Conservation (phyloP, 2,888 invertebrate genomes). For the Carpatolechia fugitivella region DNA sequence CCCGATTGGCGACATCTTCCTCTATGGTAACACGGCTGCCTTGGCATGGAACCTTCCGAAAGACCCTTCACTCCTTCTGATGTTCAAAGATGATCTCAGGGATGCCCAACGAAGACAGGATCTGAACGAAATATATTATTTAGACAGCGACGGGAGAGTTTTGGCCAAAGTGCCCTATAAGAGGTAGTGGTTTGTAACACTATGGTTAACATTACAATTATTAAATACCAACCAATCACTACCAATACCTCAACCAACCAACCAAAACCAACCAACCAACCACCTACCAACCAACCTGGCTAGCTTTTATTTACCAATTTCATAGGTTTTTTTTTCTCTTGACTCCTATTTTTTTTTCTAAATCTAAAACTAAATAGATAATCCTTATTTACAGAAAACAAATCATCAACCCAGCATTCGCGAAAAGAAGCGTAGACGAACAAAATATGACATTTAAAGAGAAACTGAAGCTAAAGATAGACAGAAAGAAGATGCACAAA, state of each 20-base stretch:
- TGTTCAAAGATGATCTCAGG: conserved; percentile 43
- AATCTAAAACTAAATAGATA: too few relatives aligned
- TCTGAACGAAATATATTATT: conserved; percentile 48
- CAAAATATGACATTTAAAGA: conserved; percentile 49
- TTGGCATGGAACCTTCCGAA: conserved; percentile 87
- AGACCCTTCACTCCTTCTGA: conserved; percentile 59
- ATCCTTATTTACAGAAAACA: conserved; percentile 12
- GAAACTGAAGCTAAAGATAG: conserved; percentile 55
- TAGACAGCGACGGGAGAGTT: conserved; percentile 51
- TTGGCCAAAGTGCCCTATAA: conserved; percentile 56
- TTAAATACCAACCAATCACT: too few relatives aligned
- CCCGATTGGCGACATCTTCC: conserved; percentile 80
- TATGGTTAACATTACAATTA: too few relatives aligned
- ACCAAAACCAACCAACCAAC: too few relatives aligned
- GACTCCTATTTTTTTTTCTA: too few relatives aligned
- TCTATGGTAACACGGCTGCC: conserved; percentile 85
- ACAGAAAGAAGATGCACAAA: conserved; percentile 59
- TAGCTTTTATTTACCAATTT: too few relatives aligned
- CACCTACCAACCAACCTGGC: too few relatives aligned
- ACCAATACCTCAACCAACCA: too few relatives aligned
- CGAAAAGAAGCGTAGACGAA: conserved; percentile 55
- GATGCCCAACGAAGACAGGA: conserved; percentile 49
- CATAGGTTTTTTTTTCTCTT: too few relatives aligned
- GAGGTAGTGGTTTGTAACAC: conserved; percentile 34
- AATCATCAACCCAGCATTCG: conserved; percentile 59